Percentiles rank a stretch among this genome's conserved stretches.
Conservation (phyloP, 1,140 invertebrate species). For the Drosophila setifemur region DNA sequence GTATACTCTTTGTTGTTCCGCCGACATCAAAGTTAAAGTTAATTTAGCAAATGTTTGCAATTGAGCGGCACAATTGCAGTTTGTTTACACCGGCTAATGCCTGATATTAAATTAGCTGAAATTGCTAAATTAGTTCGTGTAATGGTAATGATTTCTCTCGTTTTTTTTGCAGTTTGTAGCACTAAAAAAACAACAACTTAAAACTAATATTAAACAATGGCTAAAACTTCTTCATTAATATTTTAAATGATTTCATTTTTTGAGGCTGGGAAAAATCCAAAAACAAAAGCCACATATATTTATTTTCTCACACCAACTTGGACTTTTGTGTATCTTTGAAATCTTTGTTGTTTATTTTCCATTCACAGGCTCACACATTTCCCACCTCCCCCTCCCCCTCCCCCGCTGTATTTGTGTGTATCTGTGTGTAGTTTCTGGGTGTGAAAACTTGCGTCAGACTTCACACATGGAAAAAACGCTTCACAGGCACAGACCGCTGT, state of each 20-base stretch:
- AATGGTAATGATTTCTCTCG: constrained; percentile 9
- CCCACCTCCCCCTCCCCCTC: too few relatives aligned
- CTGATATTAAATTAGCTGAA: constrained; percentile 28
- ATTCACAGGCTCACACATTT: constrained; percentile 18
- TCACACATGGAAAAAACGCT: constrained; percentile 32
- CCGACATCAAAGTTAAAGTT: constrained; percentile 24
- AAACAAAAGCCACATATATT: neutral
- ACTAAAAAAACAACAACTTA: too few relatives aligned
- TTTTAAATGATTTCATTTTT: neutral
- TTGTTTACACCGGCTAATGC: constrained; percentile 22
- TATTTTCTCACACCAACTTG: neutral
- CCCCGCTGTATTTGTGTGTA: too few relatives aligned
- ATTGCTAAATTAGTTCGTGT: constrained; percentile 27
- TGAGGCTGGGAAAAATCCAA: neutral
- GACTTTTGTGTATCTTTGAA: neutral
- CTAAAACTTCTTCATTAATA: too few relatives aligned
- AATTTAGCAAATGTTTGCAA: constrained; percentile 38
- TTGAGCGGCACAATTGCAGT: constrained; percentile 12
- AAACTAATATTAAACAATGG: too few relatives aligned
- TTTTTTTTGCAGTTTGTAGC: neutral
- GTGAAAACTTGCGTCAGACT: constrained; percentile 62
- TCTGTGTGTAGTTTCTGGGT: constrained; percentile 20
- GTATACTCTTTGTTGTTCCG: constrained; percentile 57
- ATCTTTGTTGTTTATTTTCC: constrained; percentile 22
- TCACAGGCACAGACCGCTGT: neutral